Evolutionary conservation across 1,140 invertebrate genomes (phyloP), one percentile per base, ranked within the genome.

Genomic region (Trypoxylus dichotomus): DNA sequence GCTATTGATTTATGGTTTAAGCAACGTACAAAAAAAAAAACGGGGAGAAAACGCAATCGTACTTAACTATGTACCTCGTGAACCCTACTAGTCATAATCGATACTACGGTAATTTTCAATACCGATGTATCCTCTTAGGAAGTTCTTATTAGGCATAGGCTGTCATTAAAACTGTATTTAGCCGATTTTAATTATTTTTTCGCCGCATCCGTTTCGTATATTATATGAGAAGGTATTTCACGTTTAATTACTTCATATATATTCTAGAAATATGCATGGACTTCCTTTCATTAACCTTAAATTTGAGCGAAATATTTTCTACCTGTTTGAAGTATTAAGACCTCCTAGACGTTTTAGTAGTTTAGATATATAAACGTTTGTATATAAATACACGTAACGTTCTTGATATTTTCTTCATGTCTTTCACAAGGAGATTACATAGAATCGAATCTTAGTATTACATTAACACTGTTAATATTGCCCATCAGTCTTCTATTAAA

Each of bases 131-230:
- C 47, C 47, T n/a, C 47, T n/a, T 54, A 54, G 47, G 47, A 54
- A 54, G 47, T 54, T 54, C 47, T 54, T 54, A 54, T 54, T 19
- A 15, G 19, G 15, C 19, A 54, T 54, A 54, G 19, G 32, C 47
- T 54, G 47, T 54, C 47, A 54, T 54, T 54, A 54, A 54, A 54
- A 54, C 47, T 54, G 47, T 54, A 54, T 54, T 54, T 19, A 54
- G 47, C 19, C 15, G 15, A 5, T 19, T 54, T 54, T 54, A 54
- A 54, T 54, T 54, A 54, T 54, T 54, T 54, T 54, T 54, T 37
- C 19, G 47, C n/a, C 19, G 47, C 47, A 54, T 54, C 47, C 47
- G 47, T 19, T 54, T 54, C 5, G 2, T 54, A 54, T 54, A n/a
- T n/a, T 54, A 15, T n/a, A 19, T 54, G 47, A 54, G 47, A 54